Conservation (phyloP, 2,888 invertebrate species). For the Ectobius pallidus region DNA sequence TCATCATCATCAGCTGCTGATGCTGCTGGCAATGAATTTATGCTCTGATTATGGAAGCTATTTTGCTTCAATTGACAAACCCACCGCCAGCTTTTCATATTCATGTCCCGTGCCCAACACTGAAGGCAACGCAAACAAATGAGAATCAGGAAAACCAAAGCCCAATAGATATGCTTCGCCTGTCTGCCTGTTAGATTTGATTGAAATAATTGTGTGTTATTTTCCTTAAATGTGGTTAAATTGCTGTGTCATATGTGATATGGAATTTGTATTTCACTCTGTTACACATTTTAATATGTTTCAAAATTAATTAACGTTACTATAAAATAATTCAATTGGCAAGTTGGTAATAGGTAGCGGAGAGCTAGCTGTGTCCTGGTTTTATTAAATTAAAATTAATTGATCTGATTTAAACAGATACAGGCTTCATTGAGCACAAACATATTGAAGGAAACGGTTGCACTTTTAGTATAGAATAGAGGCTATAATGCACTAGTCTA, state of each 20-base stretch:
- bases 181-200: neutral
- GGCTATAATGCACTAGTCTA: no score
- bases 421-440: no score
- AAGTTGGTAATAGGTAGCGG: no score
- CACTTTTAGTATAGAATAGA: no score
- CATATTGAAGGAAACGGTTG: no score
- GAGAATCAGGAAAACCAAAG: neutral
- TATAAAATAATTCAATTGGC: no score
- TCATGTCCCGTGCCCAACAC: neutral
- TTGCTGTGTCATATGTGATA: neutral
- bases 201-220: conserved; percentile 19
- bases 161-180: neutral
- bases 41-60: conserved; percentile 22
- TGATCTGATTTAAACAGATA: no score
- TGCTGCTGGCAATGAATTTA: conserved; percentile 26
- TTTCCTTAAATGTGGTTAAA: conserved; percentile 13
- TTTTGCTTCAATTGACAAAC: conserved; percentile 18
- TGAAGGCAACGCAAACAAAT: conserved; percentile 16
- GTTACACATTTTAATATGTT: no score
- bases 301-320: no score
- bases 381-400: no score
- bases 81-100: no score
- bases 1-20: conserved; percentile 23
- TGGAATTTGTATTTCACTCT: neutral
- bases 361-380: no score